Evolutionary conservation across 1,140 invertebrate species (phyloP).

Genomic region (Pseudomyrmex pallidus): DNA sequence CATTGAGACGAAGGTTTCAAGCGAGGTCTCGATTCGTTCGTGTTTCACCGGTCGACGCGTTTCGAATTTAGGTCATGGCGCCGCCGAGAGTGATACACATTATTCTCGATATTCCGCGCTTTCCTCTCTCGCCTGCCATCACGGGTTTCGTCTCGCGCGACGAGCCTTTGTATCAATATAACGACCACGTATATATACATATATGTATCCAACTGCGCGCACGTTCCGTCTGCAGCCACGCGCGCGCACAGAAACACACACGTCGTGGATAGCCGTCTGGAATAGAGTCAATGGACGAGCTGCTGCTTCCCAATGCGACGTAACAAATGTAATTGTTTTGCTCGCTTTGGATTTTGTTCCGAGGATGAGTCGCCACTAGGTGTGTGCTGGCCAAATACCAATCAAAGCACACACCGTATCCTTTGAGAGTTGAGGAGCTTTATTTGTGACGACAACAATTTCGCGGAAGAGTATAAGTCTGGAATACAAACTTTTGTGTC

Average conservation of each 20-base stretch:
- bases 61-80: slow-evolving; percentile 70
- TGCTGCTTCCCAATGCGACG: slow-evolving; percentile 10
- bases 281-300: slow-evolving; percentile 64
- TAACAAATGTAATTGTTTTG: slow-evolving; percentile 63
- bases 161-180: slow-evolving; percentile 54
- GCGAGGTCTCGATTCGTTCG: slow-evolving; percentile 55
- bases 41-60: slow-evolving; percentile 52
- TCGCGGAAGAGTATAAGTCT: no score
- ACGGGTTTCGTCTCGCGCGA: slow-evolving; percentile 15
- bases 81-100: slow-evolving; percentile 43
- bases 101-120: slow-evolving; percentile 69
- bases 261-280: neutral
- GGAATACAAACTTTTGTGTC: no score
- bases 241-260: neutral
- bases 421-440: neutral
- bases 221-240: neutral
- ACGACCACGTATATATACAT: slow-evolving; percentile 22
- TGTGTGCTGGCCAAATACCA: neutral
- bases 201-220: neutral
- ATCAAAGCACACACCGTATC: neutral
- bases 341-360: slow-evolving; percentile 23
- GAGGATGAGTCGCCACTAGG: slow-evolving; percentile 28
- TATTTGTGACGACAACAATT: neutral
- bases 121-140: slow-evolving; percentile 54
- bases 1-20: slow-evolving; percentile 66